Base-by-base conservation (phyloP, 1,140 invertebrate species). In the Protaetia brevitarsis region DNA sequence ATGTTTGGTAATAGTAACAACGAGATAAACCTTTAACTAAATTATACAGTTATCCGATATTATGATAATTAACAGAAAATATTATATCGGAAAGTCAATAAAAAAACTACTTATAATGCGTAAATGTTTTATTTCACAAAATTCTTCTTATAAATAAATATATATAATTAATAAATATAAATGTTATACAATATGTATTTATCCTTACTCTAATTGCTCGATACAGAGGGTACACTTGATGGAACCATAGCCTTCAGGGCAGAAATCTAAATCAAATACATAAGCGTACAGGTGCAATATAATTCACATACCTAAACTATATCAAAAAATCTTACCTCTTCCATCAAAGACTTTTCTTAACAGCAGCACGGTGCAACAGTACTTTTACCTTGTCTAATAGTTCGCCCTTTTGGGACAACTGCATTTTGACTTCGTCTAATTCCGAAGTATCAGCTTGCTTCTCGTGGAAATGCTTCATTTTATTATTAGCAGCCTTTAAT, bases 321-420 rank as follows among this genome's bases (percentile, higher is more conserved):
- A 2, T 1, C 4, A 7, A 10, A 6, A 13, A 6, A 59, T n/a
- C 13, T 29, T 59, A 84, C 84, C 68, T 81, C 79, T 65, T 84
- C 79, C 4, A 81, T 73, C 56, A 85, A 76, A 10, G 75, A 70
- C 69, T 83, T 84, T 68, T 85, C 84, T 72, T 84, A 3, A 76
- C 66, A 6, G 83, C 82, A 21, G 84, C 83, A 63, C 78, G 77
- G 36, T 83, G 80, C 37, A 86, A 71, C 29, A 86, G 73, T 28
- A 80, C 73, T 70, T 85, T 85, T 2, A 85, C 81, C 75, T 81
- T 84, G 37, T 80, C 79, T 23, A 86, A 64, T 7, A 86, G 73
- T 63, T 82, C 74, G 4, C 77, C 79, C 73, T 86, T 86, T n/a
- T 83, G 79, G 19, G 66, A 68, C n/a, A 86, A 70, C 69, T 85